Conservation (phyloP, 2,888 invertebrate species). For the Euplagia quadripunctaria region DNA sequence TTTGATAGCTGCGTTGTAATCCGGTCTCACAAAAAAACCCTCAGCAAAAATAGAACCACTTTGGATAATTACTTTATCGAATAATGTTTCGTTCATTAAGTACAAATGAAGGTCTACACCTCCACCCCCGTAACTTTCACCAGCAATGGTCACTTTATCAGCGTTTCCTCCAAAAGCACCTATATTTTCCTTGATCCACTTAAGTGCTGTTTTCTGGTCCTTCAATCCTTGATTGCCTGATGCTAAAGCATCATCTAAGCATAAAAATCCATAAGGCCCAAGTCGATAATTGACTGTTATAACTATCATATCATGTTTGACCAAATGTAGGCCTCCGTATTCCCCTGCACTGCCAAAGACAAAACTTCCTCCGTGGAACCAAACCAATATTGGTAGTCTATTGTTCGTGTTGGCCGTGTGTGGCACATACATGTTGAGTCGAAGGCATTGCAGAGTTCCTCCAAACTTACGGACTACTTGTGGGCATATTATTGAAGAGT, state of each 20-base stretch:
- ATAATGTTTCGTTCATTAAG: slow-evolving; percentile 60
- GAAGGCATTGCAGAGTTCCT: slow-evolving; percentile 60
- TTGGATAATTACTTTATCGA: slow-evolving; percentile 66
- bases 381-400: slow-evolving; percentile 68
- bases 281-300: slow-evolving; percentile 69
- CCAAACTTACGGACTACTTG: slow-evolving; percentile 50
- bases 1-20: slow-evolving; percentile 57
- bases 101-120: slow-evolving; percentile 68
- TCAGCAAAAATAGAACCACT: slow-evolving; percentile 64
- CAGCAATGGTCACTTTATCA: slow-evolving; percentile 67
- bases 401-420: slow-evolving; percentile 41
- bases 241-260: slow-evolving; percentile 63
- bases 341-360: slow-evolving; percentile 62
- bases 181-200: slow-evolving; percentile 72
- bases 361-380: slow-evolving; percentile 76
- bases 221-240: slow-evolving; percentile 73
- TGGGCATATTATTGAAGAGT: slow-evolving; percentile 61
- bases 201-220: slow-evolving; percentile 68
- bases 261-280: slow-evolving; percentile 76
- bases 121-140: slow-evolving; percentile 72
- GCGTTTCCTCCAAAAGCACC: slow-evolving; percentile 68
- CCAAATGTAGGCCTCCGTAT: slow-evolving; percentile 65
- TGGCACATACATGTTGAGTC: slow-evolving; percentile 62
- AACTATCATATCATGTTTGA: slow-evolving; percentile 63
- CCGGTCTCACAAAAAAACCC: slow-evolving; percentile 53